phyloP scores from a whole-genome alignment of 2,113 vertebrate species.

The Nibea albiflora region DNA sequence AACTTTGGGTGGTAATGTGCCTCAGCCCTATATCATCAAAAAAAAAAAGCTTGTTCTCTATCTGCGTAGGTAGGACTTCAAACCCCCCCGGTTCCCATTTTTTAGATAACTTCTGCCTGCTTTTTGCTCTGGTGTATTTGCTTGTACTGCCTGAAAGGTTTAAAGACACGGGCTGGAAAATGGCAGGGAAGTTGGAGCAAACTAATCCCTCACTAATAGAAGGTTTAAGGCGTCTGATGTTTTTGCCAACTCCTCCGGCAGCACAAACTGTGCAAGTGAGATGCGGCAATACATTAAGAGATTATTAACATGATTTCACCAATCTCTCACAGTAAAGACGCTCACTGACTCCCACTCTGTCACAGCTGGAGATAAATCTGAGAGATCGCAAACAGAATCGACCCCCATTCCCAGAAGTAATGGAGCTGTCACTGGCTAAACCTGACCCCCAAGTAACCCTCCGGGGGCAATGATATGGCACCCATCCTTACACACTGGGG shows the following conservation, averaged over 20 bases:
- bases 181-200: constrained; percentile 7
- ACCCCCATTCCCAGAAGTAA: constrained; percentile 70
- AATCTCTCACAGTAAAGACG: constrained; percentile 35
- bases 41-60: constrained; percentile 33
- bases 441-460: constrained; percentile 70
- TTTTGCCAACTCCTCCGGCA: background rate
- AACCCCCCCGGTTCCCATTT: constrained; percentile 9
- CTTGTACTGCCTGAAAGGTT: constrained; percentile 4
- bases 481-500: constrained; percentile 36
- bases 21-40: constrained; percentile 23
- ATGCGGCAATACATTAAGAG: constrained; percentile 4
- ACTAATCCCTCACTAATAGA: constrained; percentile 9
- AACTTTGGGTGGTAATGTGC: constrained; percentile 41
- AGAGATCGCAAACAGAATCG: constrained; percentile 60
- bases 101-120: constrained; percentile 24
- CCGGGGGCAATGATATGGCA: constrained; percentile 49
- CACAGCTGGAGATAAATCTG: constrained; percentile 58
- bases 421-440: constrained; percentile 73
- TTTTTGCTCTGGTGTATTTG: constrained; percentile 31
- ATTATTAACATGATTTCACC: constrained; percentile 27
- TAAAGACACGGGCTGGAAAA: constrained; percentile 15
- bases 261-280: background rate
- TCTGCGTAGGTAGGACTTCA: constrained; percentile 45
- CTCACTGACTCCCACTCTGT: constrained; percentile 34
- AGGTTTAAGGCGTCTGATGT: background rate